A percentile compares a stretch with the other conserved stretches of the same genome.
Evolutionary conservation across 2,113 vertebrate species (phyloP).

Genomic region (Diglossa brunneiventris): DNA sequence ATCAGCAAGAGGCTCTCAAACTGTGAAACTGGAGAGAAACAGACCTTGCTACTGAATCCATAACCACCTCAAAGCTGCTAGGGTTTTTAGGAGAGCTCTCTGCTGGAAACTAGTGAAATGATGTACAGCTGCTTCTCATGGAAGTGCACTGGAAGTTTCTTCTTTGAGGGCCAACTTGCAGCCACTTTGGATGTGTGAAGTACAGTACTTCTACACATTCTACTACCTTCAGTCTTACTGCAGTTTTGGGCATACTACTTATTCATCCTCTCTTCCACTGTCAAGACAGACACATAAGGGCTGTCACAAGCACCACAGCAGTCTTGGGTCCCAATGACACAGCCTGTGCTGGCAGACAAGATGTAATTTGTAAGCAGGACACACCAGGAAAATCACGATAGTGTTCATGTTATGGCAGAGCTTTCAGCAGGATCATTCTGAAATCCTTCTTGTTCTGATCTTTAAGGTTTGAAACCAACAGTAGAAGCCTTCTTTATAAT

Average conservation of each 20-base stretch:
- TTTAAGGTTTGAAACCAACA: slow-evolving; percentile 80
- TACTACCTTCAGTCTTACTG: background rate
- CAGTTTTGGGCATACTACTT: background rate
- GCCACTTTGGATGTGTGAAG: background rate
- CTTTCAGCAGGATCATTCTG: background rate
- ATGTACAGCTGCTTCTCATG: background rate
- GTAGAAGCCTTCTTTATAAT: slow-evolving; percentile 83
- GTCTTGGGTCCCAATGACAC: background rate
- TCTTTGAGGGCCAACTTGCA: background rate
- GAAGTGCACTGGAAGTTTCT: background rate
- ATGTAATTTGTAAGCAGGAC: background rate
- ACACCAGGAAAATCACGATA: accelerated
- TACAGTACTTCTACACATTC: background rate
- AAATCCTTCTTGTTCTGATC: background rate
- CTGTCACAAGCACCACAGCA: background rate
- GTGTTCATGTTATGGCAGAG: background rate
- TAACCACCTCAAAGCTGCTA: background rate
- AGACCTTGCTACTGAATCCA: background rate
- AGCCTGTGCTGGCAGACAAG: background rate
- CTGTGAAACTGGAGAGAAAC: background rate
- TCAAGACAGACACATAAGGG: background rate
- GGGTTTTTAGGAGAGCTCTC: background rate
- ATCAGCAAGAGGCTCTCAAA: background rate
- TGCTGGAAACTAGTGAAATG: background rate
- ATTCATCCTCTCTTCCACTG: background rate